Conservation (phyloP, 2,888 invertebrate genomes). For the Lithophane ornitopus region DNA sequence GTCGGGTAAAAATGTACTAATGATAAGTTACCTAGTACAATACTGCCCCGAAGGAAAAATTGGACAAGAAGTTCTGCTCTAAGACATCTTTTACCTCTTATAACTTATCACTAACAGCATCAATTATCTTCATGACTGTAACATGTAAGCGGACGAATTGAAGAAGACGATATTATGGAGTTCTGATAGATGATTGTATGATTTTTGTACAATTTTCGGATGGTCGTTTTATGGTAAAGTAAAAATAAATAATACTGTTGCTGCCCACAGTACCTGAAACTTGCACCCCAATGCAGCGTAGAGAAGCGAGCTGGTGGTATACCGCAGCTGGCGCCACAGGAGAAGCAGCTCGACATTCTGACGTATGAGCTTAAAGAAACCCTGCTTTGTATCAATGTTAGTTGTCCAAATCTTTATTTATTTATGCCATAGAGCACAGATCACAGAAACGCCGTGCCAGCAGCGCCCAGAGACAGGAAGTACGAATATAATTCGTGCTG, state of each 20-base stretch:
- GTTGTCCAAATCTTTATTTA: neutral
- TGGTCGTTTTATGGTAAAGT: neutral
- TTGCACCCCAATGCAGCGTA: conserved; percentile 90
- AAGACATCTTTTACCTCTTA: neutral
- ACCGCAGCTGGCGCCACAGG: conserved; percentile 92
- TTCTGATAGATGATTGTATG: neutral
- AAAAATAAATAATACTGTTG: neutral
- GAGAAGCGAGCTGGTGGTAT: conserved; percentile 93
- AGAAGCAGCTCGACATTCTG: conserved; percentile 91
- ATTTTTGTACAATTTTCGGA: neutral
- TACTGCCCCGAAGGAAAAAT: neutral
- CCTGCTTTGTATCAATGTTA: conserved; percentile 90
- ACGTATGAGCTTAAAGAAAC: conserved; percentile 92
- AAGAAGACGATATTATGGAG: neutral
- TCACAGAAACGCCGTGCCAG: neutral
- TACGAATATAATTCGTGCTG: neutral
- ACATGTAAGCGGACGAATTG: neutral
- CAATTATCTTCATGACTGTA: neutral
- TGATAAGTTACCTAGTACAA: neutral
- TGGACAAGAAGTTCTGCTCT: neutral
- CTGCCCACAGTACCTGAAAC: conserved; percentile 81
- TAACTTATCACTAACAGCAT: neutral
- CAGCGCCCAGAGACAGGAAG: neutral
- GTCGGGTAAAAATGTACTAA: no score
- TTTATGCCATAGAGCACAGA: neutral